Conservation (phyloP, 2,888 invertebrate genomes). For the Drosophila percnosoma region DNA sequence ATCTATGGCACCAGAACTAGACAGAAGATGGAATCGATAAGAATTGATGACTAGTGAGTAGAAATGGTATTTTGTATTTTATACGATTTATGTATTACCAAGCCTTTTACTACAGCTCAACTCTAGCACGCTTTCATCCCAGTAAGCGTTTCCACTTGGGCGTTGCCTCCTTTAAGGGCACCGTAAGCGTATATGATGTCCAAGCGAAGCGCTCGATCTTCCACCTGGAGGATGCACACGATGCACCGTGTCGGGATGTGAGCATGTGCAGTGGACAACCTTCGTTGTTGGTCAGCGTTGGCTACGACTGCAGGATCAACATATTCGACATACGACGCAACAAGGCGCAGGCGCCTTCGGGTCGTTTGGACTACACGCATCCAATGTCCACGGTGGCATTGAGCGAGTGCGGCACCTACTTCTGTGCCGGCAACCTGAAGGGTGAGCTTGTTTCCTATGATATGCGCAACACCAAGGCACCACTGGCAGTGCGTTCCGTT, state of each 20-base stretch:
- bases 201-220: constrained; percentile 80
- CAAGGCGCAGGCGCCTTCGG: constrained; percentile 72
- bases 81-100: background rate
- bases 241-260: constrained; percentile 83
- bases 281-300: constrained; percentile 82
- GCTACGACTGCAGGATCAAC: constrained; percentile 83
- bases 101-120: constrained; percentile 66
- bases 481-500: constrained; percentile 70
- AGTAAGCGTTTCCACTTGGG: constrained; percentile 82
- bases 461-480: constrained; percentile 79
- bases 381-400: constrained; percentile 82
- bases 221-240: constrained; percentile 77
- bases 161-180: constrained; percentile 82
- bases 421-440: constrained; percentile 83
- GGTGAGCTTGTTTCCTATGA: constrained; percentile 84
- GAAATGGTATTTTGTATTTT: background rate
- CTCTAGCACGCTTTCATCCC: constrained; percentile 84
- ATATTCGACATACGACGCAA: constrained; percentile 83
- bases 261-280: constrained; percentile 80
- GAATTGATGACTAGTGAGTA: constrained; percentile 80
- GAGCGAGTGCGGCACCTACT: constrained; percentile 83
- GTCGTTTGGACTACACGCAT: constrained; percentile 70
- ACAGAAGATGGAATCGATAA: constrained; percentile 80
- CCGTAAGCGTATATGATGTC: constrained; percentile 82
- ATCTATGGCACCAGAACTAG: constrained; percentile 83